Evolutionary conservation across 2,113 vertebrate genomes (phyloP).

Genomic region (Chauna torquata): DNA sequence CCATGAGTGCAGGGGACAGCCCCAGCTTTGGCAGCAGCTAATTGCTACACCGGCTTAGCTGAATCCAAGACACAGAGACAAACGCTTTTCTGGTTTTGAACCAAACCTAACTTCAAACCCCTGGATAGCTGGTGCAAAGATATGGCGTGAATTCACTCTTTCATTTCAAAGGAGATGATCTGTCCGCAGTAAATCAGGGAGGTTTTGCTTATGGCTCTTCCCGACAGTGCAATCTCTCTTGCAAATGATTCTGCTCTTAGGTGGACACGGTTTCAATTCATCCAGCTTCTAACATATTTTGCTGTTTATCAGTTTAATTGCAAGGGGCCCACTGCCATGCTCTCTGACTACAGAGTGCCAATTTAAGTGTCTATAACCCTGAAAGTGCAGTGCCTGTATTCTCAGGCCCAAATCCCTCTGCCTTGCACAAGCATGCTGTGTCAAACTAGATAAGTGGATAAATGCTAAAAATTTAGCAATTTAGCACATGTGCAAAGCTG

Average conservation of each 20-base stretch:
- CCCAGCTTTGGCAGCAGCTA: neutral
- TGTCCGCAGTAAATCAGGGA: neutral
- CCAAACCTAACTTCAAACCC: neutral
- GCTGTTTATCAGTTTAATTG: neutral
- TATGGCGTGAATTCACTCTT: rapidly evolving
- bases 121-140: neutral
- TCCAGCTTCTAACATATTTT: neutral
- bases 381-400: neutral
- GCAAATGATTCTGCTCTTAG: neutral
- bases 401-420: neutral
- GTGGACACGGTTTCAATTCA: neutral
- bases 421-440: neutral
- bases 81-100: neutral
- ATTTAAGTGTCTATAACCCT: neutral
- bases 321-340: neutral
- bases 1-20: neutral
- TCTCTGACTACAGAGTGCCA: neutral
- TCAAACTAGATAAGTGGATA: slow-evolving; percentile 13
- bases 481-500: neutral
- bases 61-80: rapidly evolving
- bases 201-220: neutral
- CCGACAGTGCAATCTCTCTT: neutral
- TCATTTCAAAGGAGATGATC: neutral
- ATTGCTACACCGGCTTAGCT: neutral
- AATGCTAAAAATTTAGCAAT: neutral